phyloP scores from a whole-genome alignment of 2,888 invertebrate species.

The Camptogramma bilineatum region DNA sequence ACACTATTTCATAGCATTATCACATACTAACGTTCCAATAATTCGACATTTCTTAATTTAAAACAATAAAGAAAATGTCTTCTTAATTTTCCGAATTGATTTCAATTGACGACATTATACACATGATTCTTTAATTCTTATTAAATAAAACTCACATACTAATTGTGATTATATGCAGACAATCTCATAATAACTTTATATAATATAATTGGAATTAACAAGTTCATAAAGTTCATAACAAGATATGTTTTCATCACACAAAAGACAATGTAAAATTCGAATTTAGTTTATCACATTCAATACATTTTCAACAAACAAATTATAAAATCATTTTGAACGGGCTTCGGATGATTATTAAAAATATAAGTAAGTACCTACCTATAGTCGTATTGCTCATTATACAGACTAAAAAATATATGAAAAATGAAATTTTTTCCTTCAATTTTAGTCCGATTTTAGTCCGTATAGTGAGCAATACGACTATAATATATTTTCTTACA shows the following conservation, averaged over 20 bases:
- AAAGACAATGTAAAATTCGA: constrained; percentile 25
- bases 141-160: constrained; percentile 18
- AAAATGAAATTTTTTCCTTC: too few relatives aligned
- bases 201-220: constrained; percentile 4
- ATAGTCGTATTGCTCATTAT: too few relatives aligned
- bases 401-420: too few relatives aligned
- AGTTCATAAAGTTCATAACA: not conserved
- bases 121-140: constrained; percentile 10
- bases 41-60: constrained; percentile 32
- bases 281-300: constrained; percentile 39
- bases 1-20: constrained; percentile 50
- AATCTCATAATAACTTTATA: constrained; percentile 13
- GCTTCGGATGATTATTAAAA: not conserved
- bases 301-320: constrained; percentile 26
- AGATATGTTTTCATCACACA: constrained; percentile 20
- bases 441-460: too few relatives aligned
- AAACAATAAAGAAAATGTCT: constrained; percentile 32
- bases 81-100: constrained; percentile 5
- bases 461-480: too few relatives aligned
- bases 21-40: constrained; percentile 43
- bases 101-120: not conserved
- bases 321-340: constrained; percentile 12
- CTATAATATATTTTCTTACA: too few relatives aligned
- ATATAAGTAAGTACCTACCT: too few relatives aligned
- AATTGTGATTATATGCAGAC: constrained; percentile 19